A percentile compares a stretch with the other conserved stretches of the same genome.
Conservation (phyloP, 2,797 vertebrate species). For the Lagodon rhomboides region DNA sequence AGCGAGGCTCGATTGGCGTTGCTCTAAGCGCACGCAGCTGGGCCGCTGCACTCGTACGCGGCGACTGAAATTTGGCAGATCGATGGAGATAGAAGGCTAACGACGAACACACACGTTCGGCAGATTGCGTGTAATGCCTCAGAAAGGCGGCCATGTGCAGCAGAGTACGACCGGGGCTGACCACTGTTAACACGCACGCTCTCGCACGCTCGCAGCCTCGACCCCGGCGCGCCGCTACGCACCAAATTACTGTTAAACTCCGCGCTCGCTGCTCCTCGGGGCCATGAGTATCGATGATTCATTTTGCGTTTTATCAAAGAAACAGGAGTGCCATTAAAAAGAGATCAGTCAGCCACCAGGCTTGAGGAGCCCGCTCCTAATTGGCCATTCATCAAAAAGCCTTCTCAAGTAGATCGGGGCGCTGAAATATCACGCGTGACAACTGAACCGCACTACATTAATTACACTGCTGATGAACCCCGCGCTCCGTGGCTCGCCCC, state of each 20-base stretch:
- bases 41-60: background rate
- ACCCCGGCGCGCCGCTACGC: conserved; percentile 57
- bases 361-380: conserved; percentile 83
- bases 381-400: conserved; percentile 88
- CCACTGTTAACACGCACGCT: conserved; percentile 34
- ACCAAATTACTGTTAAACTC: conserved; percentile 80
- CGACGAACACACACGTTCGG: conserved; percentile 42
- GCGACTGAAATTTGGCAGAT: conserved; percentile 25
- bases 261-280: conserved; percentile 65
- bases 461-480: conserved; percentile 81
- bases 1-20: conserved; percentile 42
- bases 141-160: conserved; percentile 60
- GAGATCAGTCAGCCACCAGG: conserved; percentile 87
- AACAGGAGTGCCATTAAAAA: conserved; percentile 88
- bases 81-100: conserved; percentile 31
- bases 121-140: conserved; percentile 48
- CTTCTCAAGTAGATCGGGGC: conserved; percentile 79
- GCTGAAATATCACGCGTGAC: conserved; percentile 82
- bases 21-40: conserved; percentile 38
- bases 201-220: conserved; percentile 17
- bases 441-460: conserved; percentile 81
- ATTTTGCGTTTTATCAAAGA: conserved; percentile 88
- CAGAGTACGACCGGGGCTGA: conserved; percentile 45
- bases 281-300: conserved; percentile 85
- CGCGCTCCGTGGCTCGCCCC: conserved; percentile 52